Base-by-base conservation (phyloP, 2,797 vertebrate genomes). In the Syngnathus rostellatus region DNA sequence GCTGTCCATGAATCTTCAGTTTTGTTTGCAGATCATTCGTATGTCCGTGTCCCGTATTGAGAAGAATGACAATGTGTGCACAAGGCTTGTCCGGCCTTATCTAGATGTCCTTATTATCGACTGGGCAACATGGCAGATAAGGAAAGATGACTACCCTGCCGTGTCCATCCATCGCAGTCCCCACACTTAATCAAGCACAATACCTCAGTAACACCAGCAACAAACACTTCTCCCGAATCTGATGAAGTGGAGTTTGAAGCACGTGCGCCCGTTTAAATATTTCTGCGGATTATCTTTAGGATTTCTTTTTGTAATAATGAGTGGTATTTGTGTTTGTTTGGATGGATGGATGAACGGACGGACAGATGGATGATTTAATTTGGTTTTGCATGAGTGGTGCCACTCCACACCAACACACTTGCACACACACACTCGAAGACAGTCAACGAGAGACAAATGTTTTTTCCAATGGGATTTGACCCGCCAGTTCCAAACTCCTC, bases 91-190 rank as follows among this genome's bases (percentile, higher is more conserved):
- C 12, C 77, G 71, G 72, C 74, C 86, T 90, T 91, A 89, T 89
- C 87, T 85, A 74, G 87, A 90, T 90, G 88, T 90, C 86, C 86
- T 87, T 85, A 80, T 85, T 89, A 90, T 90, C 77, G 85, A 90
- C 87, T 80, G 80, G 77, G 80, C 78, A 77, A 87, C 85, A 87
- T 63, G 70, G 74, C 68, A 85, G 87, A 89, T 88, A 89, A 90
- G 86, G 74, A 77, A 85, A 85, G 81, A 82, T 83, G 81, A 84
- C 80, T 77, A 79, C 78, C 81, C 81, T 81, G 79, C 70, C 76
- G 75, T 61, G 71, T 70, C 70, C 66, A 65, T 69, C 70, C 66
- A 41, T 74, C 68, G 50, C 73, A 41, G 50, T 51, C 59, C 64
- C 64, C 66, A 40, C 41, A 60, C 43, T 6, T 58, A 67, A 58